A percentile compares a stretch with the other conserved stretches of the same genome.
Evolutionary conservation across 2,888 invertebrate genomes (phyloP).

Genomic region (Phengaris alcon): DNA sequence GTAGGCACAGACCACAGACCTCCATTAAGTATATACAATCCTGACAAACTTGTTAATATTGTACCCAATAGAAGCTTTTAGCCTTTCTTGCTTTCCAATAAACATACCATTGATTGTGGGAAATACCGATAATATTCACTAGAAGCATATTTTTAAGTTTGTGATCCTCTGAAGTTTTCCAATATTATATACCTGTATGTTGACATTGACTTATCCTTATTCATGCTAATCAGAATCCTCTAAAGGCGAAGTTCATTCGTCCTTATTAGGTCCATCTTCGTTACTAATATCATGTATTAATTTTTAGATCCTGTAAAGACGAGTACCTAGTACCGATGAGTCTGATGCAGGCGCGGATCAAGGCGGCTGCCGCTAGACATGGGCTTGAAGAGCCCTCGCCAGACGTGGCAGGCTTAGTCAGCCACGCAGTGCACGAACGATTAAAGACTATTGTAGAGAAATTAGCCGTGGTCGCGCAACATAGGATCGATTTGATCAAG

Average conservation of each 20-base stretch:
- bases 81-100: no score
- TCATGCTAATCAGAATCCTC: background rate
- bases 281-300: constrained; percentile 47
- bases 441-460: constrained; percentile 94
- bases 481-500: constrained; percentile 93
- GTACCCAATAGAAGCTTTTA: no score
- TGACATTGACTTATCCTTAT: background rate
- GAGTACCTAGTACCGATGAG: constrained; percentile 90
- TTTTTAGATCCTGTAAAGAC: constrained; percentile 89
- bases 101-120: no score
- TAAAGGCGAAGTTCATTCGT: background rate
- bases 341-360: constrained; percentile 87
- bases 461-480: constrained; percentile 94
- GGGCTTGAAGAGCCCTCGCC: constrained; percentile 90
- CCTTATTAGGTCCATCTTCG: background rate
- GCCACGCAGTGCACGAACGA: constrained; percentile 96
- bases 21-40: no score
- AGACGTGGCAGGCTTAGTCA: constrained; percentile 93
- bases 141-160: no score
- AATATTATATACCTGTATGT: no score
- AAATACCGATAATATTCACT: no score
- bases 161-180: no score
- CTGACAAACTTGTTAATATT: no score
- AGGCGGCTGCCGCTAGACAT: constrained; percentile 85
- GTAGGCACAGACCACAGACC: no score